Evolutionary conservation across 1,140 invertebrate genomes (phyloP), one percentile per base, ranked within the genome.

Genomic region (Heterodera carotae): DNA sequence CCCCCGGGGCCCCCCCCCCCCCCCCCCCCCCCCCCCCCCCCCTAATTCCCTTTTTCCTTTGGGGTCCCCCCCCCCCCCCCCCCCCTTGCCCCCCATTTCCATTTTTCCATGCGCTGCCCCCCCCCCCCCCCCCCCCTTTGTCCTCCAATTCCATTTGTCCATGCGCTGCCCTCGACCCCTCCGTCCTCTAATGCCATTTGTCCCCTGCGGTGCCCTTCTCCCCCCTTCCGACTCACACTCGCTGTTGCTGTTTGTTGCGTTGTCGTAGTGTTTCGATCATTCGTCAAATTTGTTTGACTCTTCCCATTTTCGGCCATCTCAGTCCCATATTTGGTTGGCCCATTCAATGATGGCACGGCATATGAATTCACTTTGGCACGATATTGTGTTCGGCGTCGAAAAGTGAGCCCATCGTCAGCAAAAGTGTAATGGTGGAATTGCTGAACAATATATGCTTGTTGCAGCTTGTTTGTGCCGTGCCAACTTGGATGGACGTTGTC

Each of bases 241-340:
- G n/a, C n/a, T 43, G 5, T 64, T 25, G 25, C 36, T 7, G 34
- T 10, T n/a, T n/a, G 56, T 62, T 12, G n/a, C n/a, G 31, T 62
- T 62, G 31, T 64, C 64, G 29, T 73, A 29, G 7, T n/a, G n/a
- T n/a, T n/a, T n/a, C n/a, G n/a, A n/a, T n/a, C n/a, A n/a, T n/a
- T n/a, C n/a, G n/a, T n/a, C n/a, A n/a, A n/a, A n/a, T 56, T 73
- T 73, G n/a, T 8, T 74, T 25, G 72, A n/a, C 36, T 7, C 8
- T 33, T 74, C 62, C 59, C 59, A 18, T 39, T 36, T 60, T 43
- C 56, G 12, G 2, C 48, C 29, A 2, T 70, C 12, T 15, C 39
- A 6, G 48, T n/a, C 12, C 7, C 69, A 18, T n/a, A 18, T 34
- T 48, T 31, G 25, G 39, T 34, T 36, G 36, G 27, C 59, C 59